Evolutionary conservation across 2,113 vertebrate genomes (phyloP).

Genomic region (Crotalus viridis): DNA sequence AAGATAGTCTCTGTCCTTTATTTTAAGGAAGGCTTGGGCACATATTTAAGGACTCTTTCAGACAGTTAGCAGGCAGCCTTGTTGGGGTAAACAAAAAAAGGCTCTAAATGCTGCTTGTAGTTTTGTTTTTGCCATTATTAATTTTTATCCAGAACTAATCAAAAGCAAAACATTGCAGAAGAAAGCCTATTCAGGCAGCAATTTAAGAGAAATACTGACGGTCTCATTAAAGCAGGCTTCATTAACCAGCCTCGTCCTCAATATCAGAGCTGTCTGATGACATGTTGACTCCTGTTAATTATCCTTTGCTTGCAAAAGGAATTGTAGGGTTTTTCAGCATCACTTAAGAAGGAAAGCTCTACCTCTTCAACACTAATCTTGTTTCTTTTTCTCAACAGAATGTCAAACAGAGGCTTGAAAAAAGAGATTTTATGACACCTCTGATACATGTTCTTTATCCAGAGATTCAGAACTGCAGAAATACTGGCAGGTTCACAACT

Average conservation of each 20-base stretch:
- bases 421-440: background rate
- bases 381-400: constrained; percentile 17
- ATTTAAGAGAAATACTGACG: constrained; percentile 51
- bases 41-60: background rate
- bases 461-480: background rate
- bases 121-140: constrained; percentile 18
- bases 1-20: background rate
- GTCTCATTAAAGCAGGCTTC: constrained; percentile 63
- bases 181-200: constrained; percentile 49
- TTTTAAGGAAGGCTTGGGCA: background rate
- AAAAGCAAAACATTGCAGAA: constrained; percentile 61
- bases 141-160: constrained; percentile 58
- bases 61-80: background rate
- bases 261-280: constrained; percentile 27
- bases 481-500: background rate
- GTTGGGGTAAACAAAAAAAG: background rate
- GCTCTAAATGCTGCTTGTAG: background rate
- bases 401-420: background rate
- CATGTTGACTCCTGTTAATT: constrained; percentile 65
- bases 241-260: constrained; percentile 53
- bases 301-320: constrained; percentile 57
- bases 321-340: constrained; percentile 41
- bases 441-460: background rate
- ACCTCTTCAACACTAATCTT: background rate
- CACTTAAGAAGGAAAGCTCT: constrained; percentile 26